These are phyloP conservation scores for Diadromus collaris DNA, from an alignment of 2,888 invertebrate genomes.

Conservation along the genomic window DNA sequence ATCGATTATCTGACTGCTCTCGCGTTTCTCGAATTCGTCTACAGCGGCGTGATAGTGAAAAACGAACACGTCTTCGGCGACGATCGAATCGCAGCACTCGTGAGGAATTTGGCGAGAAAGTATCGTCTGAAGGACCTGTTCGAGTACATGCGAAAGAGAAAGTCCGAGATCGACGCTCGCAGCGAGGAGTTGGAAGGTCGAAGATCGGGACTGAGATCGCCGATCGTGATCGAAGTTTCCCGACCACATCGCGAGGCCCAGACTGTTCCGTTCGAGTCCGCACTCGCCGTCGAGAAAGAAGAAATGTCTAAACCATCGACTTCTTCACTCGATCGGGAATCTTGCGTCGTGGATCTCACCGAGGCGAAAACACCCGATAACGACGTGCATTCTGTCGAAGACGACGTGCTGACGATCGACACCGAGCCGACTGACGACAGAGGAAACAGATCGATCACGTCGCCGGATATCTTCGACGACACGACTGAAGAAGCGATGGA, in stretches of 20 bases:
- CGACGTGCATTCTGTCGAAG: background rate
- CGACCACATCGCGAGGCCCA: background rate
- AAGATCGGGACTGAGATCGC: background rate
- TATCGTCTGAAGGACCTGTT: conserved; percentile 74
- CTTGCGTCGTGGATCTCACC: background rate
- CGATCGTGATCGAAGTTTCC: conserved; percentile 11
- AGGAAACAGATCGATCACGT: conserved; percentile 55
- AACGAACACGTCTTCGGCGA: conserved; percentile 65
- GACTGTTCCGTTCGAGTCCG: background rate
- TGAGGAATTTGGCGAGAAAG: conserved; percentile 71
- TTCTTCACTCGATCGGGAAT: background rate
- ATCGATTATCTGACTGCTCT: conserved; percentile 70
- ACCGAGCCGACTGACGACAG: background rate
- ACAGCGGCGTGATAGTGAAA: conserved; percentile 74
- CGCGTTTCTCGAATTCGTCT: conserved; percentile 79
- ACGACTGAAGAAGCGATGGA: conserved; percentile 32
- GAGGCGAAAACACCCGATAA: conserved; percentile 5
- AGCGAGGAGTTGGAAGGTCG: conserved; percentile 2
- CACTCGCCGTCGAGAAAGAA: background rate
- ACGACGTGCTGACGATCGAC: background rate
- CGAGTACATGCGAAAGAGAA: conserved; percentile 67
- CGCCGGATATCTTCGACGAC: conserved; percentile 67
- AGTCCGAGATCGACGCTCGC: conserved; percentile 18
- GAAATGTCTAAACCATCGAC: background rate
- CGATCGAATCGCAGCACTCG: conserved; percentile 54